phyloP scores from a whole-genome alignment of 2,888 invertebrate species.

The Callinectes sapidus region DNA sequence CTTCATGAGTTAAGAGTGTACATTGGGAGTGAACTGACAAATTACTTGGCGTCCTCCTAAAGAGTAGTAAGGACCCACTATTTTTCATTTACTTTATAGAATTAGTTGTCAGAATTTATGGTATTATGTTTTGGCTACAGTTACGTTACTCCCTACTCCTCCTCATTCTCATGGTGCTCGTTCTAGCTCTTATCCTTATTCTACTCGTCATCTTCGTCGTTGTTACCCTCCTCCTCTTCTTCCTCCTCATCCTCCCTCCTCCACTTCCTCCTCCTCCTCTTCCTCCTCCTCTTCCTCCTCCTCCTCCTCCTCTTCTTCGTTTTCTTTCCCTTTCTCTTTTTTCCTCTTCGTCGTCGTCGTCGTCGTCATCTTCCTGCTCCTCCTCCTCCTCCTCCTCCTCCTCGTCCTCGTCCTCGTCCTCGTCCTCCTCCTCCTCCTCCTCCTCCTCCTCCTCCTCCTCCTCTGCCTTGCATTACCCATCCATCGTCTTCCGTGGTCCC shows the following conservation, averaged over 20 bases:
- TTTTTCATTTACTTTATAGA: not conserved
- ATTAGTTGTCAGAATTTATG: not conserved
- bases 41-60: not conserved
- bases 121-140: too few relatives aligned
- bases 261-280: not conserved
- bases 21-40: not conserved
- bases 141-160: not conserved
- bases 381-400: not conserved
- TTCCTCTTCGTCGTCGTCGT: not conserved
- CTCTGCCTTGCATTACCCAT: not conserved
- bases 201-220: not conserved
- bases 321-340: not conserved
- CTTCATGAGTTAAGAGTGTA: not conserved
- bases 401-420: not conserved
- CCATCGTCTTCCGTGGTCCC: conserved; percentile 3
- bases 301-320: not conserved
- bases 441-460: not conserved
- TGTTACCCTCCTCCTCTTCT: not conserved
- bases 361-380: not conserved
- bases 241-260: not conserved
- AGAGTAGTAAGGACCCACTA: not conserved
- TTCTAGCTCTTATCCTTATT: too few relatives aligned
- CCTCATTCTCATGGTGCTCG: not conserved
- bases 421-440: not conserved
- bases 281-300: not conserved